Evolutionary conservation across 2,888 invertebrate genomes (phyloP).

Genomic region (Chloroclysta siterata): DNA sequence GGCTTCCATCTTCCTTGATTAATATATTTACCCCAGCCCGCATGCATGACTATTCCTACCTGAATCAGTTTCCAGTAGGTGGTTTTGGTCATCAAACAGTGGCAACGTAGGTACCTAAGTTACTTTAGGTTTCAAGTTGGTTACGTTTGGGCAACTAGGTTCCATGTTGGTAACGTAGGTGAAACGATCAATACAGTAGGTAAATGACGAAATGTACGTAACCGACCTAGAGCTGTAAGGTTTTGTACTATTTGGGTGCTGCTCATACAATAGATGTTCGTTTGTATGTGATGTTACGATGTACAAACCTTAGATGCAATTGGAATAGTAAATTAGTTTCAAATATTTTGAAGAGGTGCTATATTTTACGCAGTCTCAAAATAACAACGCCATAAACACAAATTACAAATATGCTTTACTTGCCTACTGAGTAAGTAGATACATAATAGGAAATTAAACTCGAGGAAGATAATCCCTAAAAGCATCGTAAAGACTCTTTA

Average conservation of each 20-base stretch:
- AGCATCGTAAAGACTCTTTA: slow-evolving; percentile 22
- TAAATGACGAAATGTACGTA: too few species aligned
- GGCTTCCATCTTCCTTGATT: not conserved
- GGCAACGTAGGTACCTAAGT: not conserved
- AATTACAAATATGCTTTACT: not conserved
- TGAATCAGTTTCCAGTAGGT: not conserved
- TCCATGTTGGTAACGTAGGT: not conserved
- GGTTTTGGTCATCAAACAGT: not conserved
- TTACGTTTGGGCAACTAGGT: not conserved
- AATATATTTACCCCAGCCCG: not conserved
- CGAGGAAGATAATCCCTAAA: not conserved
- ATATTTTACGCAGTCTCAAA: not conserved
- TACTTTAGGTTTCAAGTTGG: not conserved
- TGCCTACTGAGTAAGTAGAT: too few species aligned
- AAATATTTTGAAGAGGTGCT: too few species aligned
- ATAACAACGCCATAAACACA: not conserved
- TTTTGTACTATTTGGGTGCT: too few species aligned
- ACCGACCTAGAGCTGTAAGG: too few species aligned
- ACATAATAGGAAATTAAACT: not conserved
- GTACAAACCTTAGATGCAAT: too few species aligned
- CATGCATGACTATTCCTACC: not conserved
- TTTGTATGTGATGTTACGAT: too few species aligned
- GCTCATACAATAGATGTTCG: too few species aligned
- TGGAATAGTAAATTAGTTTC: too few species aligned
- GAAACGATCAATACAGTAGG: too few species aligned